Percentiles rank a stretch among this genome's conserved stretches.
Conservation (phyloP, 2,888 invertebrate genomes). For the Physocephala rufipes region DNA sequence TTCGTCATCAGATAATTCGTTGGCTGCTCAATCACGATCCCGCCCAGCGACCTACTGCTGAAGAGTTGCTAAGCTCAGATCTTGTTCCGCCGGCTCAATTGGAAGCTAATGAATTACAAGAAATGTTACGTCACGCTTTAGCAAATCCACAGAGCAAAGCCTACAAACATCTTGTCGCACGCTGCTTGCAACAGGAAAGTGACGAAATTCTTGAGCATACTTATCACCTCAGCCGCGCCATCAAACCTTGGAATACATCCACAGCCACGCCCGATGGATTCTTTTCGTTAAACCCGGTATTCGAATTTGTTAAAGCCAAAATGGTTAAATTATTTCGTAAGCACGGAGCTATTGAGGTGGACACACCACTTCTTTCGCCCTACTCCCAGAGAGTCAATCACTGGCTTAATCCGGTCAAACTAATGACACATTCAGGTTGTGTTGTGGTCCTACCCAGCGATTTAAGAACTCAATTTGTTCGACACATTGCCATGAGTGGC, state of each 20-base stretch:
- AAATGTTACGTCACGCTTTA: slow-evolving; percentile 82
- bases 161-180: slow-evolving; percentile 75
- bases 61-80: slow-evolving; percentile 83
- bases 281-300: slow-evolving; percentile 63
- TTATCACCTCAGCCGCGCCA: slow-evolving; percentile 72
- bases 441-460: slow-evolving; percentile 88
- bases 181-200: slow-evolving; percentile 64
- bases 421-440: slow-evolving; percentile 89
- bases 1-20: slow-evolving; percentile 66
- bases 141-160: slow-evolving; percentile 82
- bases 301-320: slow-evolving; percentile 65
- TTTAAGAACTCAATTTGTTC: slow-evolving; percentile 80
- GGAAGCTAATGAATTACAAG: slow-evolving; percentile 86
- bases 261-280: slow-evolving; percentile 62
- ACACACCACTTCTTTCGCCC: slow-evolving; percentile 84
- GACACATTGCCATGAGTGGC: slow-evolving; percentile 83
- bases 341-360: slow-evolving; percentile 82
- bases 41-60: slow-evolving; percentile 82
- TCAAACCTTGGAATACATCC: slow-evolving; percentile 58
- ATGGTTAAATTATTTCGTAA: slow-evolving; percentile 73
- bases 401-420: slow-evolving; percentile 69
- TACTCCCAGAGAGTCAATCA: slow-evolving; percentile 68
- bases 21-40: slow-evolving; percentile 90
- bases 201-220: slow-evolving; percentile 73
- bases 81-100: slow-evolving; percentile 85